phyloP scores from a whole-genome alignment of 1,140 invertebrate species.

The Atopsyche davidsoni region DNA sequence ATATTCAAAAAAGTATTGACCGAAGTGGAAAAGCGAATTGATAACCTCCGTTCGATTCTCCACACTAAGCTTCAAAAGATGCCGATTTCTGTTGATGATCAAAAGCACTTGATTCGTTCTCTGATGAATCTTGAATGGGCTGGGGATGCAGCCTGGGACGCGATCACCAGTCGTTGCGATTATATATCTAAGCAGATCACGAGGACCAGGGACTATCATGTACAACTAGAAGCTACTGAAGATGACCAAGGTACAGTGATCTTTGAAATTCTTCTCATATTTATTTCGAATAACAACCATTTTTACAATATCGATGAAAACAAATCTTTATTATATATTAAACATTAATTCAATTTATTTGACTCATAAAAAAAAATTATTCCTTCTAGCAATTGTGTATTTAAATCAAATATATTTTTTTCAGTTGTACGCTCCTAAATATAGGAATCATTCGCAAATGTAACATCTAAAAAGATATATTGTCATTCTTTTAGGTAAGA shows the following conservation, averaged over 20 bases:
- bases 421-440: not conserved
- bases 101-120: conserved; percentile 72
- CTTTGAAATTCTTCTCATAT: too few species aligned
- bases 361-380: not conserved
- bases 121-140: conserved; percentile 61
- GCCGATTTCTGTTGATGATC: conserved; percentile 86
- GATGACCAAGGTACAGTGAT: conserved; percentile 39
- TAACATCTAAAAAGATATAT: not conserved
- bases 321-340: too few species aligned
- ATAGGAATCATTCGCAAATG: too few species aligned
- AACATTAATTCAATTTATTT: too few species aligned
- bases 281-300: too few species aligned
- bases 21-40: conserved; percentile 87
- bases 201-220: conserved; percentile 52
- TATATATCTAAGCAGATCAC: conserved; percentile 65
- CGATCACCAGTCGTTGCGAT: conserved; percentile 72
- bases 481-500: conserved; percentile 17
- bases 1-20: conserved; percentile 79
- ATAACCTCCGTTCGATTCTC: conserved; percentile 72
- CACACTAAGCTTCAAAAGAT: conserved; percentile 79
- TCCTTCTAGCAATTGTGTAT: not conserved
- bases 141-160: conserved; percentile 90
- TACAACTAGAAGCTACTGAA: conserved; percentile 47
- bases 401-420: not conserved
- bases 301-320: too few species aligned